phyloP scores from a whole-genome alignment of 2,113 vertebrate genomes.

The Merops nubicus region DNA sequence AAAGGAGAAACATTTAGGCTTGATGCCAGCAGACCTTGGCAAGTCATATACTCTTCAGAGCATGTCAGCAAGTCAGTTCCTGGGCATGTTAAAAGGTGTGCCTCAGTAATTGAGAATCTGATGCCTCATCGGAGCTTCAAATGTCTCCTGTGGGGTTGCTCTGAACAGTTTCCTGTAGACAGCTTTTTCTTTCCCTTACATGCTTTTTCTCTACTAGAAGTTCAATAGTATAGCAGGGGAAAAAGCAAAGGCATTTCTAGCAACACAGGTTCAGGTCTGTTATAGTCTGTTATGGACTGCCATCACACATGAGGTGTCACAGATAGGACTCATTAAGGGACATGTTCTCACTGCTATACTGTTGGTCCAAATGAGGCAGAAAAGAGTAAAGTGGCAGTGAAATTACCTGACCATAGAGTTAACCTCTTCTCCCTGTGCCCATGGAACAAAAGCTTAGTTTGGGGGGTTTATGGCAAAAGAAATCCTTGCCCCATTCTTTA shows the following conservation, averaged over 20 bases:
- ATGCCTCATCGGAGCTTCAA: neutral
- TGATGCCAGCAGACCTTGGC: slow-evolving; percentile 4
- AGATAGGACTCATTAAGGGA: neutral
- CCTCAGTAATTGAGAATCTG: slow-evolving; percentile 32
- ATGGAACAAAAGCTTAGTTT: neutral
- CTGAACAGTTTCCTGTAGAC: neutral
- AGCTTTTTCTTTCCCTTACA: neutral
- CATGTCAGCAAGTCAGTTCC: slow-evolving; percentile 27
- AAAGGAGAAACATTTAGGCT: neutral
- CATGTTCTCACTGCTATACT: neutral
- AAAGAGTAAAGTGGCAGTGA: neutral
- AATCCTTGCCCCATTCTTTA: neutral
- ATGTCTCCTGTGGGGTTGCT: slow-evolving; percentile 14
- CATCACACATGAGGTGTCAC: neutral
- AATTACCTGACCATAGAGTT: neutral
- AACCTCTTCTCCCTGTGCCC: neutral
- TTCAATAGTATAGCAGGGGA: neutral
- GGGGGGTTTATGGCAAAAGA: neutral
- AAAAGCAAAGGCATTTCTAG: neutral
- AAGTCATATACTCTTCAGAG: slow-evolving; percentile 22
- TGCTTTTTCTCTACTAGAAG: neutral
- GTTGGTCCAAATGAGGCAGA: neutral
- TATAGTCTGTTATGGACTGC: neutral
- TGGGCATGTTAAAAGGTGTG: neutral
- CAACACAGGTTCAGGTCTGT: neutral